Base-by-base conservation (phyloP, 1,140 invertebrate species). In the Sinella curviseta region DNA sequence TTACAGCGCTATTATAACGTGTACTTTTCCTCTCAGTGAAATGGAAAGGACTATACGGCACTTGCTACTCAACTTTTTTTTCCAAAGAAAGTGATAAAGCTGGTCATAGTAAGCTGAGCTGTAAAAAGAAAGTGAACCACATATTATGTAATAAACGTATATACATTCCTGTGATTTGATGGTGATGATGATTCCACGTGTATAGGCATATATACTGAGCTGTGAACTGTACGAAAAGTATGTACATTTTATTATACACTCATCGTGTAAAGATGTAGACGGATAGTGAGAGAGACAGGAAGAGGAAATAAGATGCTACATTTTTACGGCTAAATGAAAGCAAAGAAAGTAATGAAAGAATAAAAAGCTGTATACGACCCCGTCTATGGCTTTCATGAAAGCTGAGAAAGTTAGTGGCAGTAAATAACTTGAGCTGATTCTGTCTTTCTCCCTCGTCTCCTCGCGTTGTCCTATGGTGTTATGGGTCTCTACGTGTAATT, bases 281-380 rank as follows among this genome's bases (percentile, higher is more conserved):
- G n/a, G n/a, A n/a, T n/a, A 24, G 26, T 31, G 65, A 17, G 55
- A 14, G 24, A 26, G 24, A 60, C 12, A 3, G 24, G 24, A 60
- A 70, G 14, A 33, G 65, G 31, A 70, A 70, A 31, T 31, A 70
- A n/a, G 65, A 70, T 70, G 65, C 26, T 70, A 70, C 65, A 70
- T 70, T 70, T 70, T 70, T 70, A 70, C 65, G 65, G 65, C 14
- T 70, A 70, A 70, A 70, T 70, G 65, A 70, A 70, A 70, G 65
- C 65, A 33, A 31, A 70, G 65, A 70, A 70, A 70, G 65, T 70
- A 70, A 70, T 70, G 65, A 70, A 70, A 70, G 65, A 33, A 70
- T 31, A 33, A 70, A 70, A 70, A 70, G 65, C 31, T 30, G 65
- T 33, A 33, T 70, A 70, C 65, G 31, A 14, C 65, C 24, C 31